A percentile compares a stretch with the other conserved stretches of the same genome.
Evolutionary conservation across 2,797 vertebrate species (phyloP).

Genomic region (Margarornis squamiger): DNA sequence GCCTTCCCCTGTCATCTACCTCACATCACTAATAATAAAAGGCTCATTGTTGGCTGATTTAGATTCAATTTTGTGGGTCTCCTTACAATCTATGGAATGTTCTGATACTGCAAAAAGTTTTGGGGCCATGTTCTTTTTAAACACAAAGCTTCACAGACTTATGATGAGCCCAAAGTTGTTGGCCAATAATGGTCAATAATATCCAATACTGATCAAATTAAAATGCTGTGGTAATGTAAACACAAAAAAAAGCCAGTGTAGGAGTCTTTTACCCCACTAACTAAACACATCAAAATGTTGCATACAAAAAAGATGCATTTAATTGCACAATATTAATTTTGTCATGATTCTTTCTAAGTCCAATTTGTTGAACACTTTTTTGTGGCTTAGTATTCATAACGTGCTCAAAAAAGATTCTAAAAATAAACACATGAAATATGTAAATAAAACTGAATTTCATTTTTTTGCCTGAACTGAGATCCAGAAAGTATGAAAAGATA

Average conservation of each 20-base stretch:
- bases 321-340: neutral
- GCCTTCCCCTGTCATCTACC: neutral
- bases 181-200: neutral
- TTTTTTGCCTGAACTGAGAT: neutral
- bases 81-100: neutral
- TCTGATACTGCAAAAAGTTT: neutral
- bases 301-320: neutral
- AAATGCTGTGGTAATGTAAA: neutral
- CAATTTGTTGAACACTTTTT: neutral
- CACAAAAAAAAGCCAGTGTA: neutral
- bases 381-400: neutral
- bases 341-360: neutral
- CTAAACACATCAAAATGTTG: neutral
- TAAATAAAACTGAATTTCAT: neutral
- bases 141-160: neutral
- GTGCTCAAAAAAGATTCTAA: neutral
- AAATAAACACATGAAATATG: neutral
- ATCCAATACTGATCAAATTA: neutral
- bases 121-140: neutral
- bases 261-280: neutral
- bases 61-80: neutral
- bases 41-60: neutral
- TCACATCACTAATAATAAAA: neutral
- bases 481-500: neutral
- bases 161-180: neutral